Percentiles rank a stretch among this genome's conserved stretches.
Conservation (phyloP, 2,797 vertebrate genomes). For the Liasis olivaceus region DNA sequence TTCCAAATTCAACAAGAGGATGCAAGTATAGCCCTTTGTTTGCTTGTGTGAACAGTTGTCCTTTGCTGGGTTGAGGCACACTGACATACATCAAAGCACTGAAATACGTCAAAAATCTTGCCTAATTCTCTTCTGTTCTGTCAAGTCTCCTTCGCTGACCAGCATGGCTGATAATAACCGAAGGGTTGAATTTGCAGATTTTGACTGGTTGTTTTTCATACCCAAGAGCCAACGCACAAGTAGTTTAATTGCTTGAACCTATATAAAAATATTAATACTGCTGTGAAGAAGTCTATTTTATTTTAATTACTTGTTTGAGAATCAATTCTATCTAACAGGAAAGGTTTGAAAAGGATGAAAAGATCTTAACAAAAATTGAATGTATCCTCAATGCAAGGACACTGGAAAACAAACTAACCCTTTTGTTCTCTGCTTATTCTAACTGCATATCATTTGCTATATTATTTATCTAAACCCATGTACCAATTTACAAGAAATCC, state of each 20-base stretch:
- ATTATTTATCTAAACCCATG: background rate
- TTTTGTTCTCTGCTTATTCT: background rate
- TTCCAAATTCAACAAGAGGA: background rate
- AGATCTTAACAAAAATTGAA: background rate
- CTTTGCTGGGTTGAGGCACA: background rate
- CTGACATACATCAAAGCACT: background rate
- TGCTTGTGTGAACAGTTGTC: background rate
- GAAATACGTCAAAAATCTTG: constrained; percentile 60
- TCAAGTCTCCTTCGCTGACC: constrained; percentile 97
- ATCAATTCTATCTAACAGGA: background rate
- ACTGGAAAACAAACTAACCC: constrained; percentile 6
- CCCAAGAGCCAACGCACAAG: constrained; percentile 96
- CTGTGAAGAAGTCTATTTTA: constrained; percentile 22
- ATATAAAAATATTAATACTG: constrained; percentile 53
- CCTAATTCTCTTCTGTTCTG: constrained; percentile 99
- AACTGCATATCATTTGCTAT: too few relatives aligned
- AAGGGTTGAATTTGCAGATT: constrained; percentile 97
- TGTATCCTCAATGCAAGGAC: background rate
- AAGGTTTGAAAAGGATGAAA: background rate
- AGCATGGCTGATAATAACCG: constrained; percentile 96
- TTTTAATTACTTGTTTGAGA: background rate
- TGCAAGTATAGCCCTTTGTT: background rate
- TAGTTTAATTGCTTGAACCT: constrained; percentile 99
- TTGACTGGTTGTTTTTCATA: constrained; percentile 99
- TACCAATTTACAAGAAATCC: background rate